These are phyloP conservation scores for Diplodus sargus DNA, from an alignment of 2,797 vertebrate genomes.

Conservation along the genomic window DNA sequence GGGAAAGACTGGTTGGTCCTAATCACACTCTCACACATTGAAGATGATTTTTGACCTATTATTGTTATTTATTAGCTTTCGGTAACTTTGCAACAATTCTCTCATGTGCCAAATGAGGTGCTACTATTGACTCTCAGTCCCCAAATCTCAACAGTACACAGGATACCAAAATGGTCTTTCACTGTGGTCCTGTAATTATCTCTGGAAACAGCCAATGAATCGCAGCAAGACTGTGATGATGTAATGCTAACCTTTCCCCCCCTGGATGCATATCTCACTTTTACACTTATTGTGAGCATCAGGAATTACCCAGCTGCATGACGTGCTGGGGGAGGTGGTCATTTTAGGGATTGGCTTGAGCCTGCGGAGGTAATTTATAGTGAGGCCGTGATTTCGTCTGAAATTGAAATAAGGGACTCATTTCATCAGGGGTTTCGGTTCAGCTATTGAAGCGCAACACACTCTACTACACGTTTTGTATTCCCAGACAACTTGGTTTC, in stretches of 20 bases:
- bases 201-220: constrained; percentile 57
- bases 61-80: constrained; percentile 43
- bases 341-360: constrained; percentile 54
- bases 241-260: constrained; percentile 62
- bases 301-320: constrained; percentile 35
- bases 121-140: constrained; percentile 26
- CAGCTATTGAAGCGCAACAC: background rate
- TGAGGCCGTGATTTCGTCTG: constrained; percentile 24
- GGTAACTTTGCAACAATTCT: constrained; percentile 11
- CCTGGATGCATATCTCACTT: constrained; percentile 56
- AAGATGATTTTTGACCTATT: constrained; percentile 5
- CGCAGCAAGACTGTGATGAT: constrained; percentile 53
- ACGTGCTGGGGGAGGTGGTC: constrained; percentile 35
- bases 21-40: constrained; percentile 4
- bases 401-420: constrained; percentile 30
- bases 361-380: constrained; percentile 62
- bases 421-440: constrained; percentile 26
- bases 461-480: constrained; percentile 12
- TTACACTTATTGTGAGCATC: constrained; percentile 61
- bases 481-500: constrained; percentile 27
- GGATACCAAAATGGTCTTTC: constrained; percentile 27
- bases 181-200: constrained; percentile 51
- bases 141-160: constrained; percentile 10
- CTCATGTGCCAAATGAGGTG: constrained; percentile 10
- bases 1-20: background rate